Base-by-base conservation (phyloP, 2,888 invertebrate genomes). In the Chrysolina haemoptera region DNA sequence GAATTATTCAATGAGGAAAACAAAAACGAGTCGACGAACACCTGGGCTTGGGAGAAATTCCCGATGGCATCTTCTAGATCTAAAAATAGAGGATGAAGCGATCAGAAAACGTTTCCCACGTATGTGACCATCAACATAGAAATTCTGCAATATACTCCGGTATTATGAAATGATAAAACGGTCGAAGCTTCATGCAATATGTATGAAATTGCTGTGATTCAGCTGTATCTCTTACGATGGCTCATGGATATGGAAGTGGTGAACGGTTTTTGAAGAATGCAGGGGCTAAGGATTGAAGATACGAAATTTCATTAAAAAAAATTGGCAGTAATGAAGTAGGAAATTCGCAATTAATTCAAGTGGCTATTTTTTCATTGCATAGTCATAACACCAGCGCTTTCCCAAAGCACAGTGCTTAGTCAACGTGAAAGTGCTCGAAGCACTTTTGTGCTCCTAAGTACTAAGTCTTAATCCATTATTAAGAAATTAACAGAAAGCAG, bases 141-240 rank as follows among this genome's bases (percentile, higher is more conserved):
- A 75, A 75, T 74, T 78, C 72, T 75, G 50, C 66, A 35, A 35
- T 67, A 53, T 53, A 50, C 50, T 53, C 67, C 22, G 65, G 35
- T 66, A 75, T 79, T 78, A 81, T 79, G 78, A 82, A 82, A 81
- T 82, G 78, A 80, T 81, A 81, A 80, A 81, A 78, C 76, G 77
- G 76, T 75, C 75, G 80, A 76, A 78, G 73, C 78, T 80, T 82
- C 80, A 82, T 83, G 81, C 76, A 81, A 82, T 81, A 81, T 82
- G 80, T 78, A 83, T 83, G 80, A 81, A 78, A 81, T 74, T 27
- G 16, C 35, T 35, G 59, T 27, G 59, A n/a, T 20, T 20, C 20
- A 18, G 5, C 22, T 22, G 53, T 18, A 53, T 53, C 1, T 20
- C 20, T 53, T 53, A 5, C 4, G 53, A 11, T 11, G 18, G 53